A percentile compares a stretch with the other conserved stretches of the same genome.
These are phyloP conservation scores for Entomyzon cyanotis DNA, from an alignment of 2,113 vertebrate species.

Conservation along the genomic window DNA sequence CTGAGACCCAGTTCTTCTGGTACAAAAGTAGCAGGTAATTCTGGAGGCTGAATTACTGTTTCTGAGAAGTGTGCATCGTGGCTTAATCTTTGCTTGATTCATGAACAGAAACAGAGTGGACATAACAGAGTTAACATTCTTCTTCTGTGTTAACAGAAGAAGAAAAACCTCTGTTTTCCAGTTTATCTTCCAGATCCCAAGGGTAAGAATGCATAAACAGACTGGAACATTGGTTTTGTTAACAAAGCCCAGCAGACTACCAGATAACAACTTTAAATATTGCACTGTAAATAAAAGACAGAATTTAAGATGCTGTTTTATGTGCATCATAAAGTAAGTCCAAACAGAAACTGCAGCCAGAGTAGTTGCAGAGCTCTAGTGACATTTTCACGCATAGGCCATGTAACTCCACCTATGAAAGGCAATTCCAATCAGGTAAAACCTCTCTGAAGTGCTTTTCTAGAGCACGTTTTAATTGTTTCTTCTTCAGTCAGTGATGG, in stretches of 20 bases:
- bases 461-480: background rate
- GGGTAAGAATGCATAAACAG: background rate
- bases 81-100: background rate
- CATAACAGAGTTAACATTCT: background rate
- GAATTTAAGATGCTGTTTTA: slow-evolving; percentile 8
- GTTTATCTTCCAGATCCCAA: background rate
- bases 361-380: background rate
- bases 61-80: background rate
- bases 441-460: background rate
- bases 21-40: background rate
- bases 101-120: background rate
- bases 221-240: background rate
- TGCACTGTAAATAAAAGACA: background rate
- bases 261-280: background rate
- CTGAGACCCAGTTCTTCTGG: background rate
- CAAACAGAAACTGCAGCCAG: background rate
- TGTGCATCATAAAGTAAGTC: background rate
- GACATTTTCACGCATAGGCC: background rate
- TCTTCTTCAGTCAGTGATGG: background rate
- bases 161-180: background rate
- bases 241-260: slow-evolving; percentile 8
- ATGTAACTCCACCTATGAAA: background rate
- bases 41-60: background rate
- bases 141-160: background rate
- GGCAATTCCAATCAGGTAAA: background rate